Percentiles rank a stretch among this genome's conserved stretches.
Conservation (phyloP, 2,113 vertebrate genomes). For the Neofelis nebulosa region DNA sequence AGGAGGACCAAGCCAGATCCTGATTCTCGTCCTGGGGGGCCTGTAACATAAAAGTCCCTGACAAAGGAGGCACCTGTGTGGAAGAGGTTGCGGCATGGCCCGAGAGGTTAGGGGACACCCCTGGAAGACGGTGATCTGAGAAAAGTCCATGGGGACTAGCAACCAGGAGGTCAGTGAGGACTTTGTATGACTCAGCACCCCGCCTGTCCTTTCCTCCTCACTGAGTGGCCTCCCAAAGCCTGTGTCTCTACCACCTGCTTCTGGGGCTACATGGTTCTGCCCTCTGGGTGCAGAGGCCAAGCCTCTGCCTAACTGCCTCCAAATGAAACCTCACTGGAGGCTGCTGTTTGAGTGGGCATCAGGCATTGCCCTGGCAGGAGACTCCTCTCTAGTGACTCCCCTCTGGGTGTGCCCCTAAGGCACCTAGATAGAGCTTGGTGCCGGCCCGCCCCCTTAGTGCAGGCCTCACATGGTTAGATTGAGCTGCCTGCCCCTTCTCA, state of each 20-base stretch:
- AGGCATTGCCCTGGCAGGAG: background rate
- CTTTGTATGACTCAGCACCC: background rate
- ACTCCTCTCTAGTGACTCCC: background rate
- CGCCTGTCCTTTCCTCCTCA: background rate
- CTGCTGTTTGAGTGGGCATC: background rate
- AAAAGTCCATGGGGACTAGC: background rate
- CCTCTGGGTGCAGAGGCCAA: background rate
- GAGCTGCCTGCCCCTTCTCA: background rate
- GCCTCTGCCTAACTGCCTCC: background rate
- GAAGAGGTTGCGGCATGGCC: background rate
- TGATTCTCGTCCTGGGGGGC: background rate
- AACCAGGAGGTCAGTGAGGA: background rate
- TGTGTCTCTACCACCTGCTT: background rate
- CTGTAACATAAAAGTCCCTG: background rate
- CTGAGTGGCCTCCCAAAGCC: background rate
- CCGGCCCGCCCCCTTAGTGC: background rate
- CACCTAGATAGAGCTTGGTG: background rate
- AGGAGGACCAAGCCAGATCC: background rate
- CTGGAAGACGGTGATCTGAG: background rate
- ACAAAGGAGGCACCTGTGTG: background rate
- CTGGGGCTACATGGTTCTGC: rapidly evolving
- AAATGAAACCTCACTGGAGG: background rate
- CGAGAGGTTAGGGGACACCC: background rate
- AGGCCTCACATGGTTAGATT: rapidly evolving
- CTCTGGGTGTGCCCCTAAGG: background rate